Evolutionary conservation across 1,140 invertebrate genomes (phyloP).

Genomic region (Whitmania pigra): DNA sequence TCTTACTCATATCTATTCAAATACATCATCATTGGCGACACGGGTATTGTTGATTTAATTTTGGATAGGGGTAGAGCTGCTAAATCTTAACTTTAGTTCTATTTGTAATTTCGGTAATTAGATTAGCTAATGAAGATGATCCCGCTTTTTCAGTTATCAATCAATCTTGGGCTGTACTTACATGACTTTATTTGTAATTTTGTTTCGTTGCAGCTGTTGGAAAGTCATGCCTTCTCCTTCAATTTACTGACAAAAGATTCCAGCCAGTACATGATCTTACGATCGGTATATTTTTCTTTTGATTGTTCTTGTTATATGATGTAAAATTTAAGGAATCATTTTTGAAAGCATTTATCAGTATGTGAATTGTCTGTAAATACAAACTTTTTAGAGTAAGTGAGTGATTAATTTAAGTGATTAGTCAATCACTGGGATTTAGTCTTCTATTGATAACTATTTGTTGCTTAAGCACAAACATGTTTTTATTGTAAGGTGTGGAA

Average conservation of each 20-base stretch:
- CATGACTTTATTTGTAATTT: no score
- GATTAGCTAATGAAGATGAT: neutral
- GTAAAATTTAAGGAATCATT: no score
- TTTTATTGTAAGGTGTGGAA: constrained; percentile 65
- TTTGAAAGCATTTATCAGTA: no score
- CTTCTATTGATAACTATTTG: neutral
- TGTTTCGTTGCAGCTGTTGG: constrained; percentile 66
- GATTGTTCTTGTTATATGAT: no score
- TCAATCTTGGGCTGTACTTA: no score
- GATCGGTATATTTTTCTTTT: constrained; percentile 53
- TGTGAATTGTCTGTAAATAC: no score
- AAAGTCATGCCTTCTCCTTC: constrained; percentile 92
- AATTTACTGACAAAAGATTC: constrained; percentile 99
- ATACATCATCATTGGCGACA: constrained; percentile 99
- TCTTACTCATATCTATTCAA: constrained; percentile 99
- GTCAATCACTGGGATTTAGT: no score
- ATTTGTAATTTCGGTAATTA: neutral
- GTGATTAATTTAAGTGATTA: no score
- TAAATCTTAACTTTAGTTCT: neutral
- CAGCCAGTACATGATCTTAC: constrained; percentile 99
- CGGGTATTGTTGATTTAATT: constrained; percentile 56
- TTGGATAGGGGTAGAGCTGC: constrained; percentile 3
- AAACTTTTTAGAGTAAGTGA: no score
- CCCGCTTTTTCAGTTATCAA: no score
- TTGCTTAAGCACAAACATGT: neutral